Conservation (phyloP, 2,113 vertebrate species). For the Sylvia atricapilla region DNA sequence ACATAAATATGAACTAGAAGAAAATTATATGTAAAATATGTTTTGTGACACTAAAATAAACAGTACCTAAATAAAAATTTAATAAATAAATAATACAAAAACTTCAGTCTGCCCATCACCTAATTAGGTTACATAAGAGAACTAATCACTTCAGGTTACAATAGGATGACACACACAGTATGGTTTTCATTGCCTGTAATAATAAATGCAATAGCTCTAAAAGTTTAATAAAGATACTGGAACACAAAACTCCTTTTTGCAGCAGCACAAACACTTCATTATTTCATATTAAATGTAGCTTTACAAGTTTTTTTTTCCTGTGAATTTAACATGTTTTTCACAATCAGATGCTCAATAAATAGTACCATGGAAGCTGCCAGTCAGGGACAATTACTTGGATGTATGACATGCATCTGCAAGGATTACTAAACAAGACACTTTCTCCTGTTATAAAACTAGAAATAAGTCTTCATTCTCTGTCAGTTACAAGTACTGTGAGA, state of each 20-base stretch:
- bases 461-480: neutral
- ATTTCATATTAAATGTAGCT: neutral
- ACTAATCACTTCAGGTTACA: neutral
- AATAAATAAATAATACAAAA: neutral
- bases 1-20: neutral
- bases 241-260: neutral
- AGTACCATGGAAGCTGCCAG: neutral
- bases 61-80: neutral
- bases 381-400: neutral
- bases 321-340: neutral
- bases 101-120: neutral
- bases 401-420: neutral
- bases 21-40: neutral
- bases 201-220: neutral
- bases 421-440: neutral
- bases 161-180: rapidly evolving
- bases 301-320: neutral
- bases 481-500: neutral
- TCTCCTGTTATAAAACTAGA: neutral
- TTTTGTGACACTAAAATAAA: neutral
- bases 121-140: neutral
- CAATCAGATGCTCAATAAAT: neutral
- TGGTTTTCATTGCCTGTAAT: neutral
- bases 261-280: neutral
- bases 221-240: neutral